Base-by-base conservation (phyloP, 2,888 invertebrate genomes). In the Drosophila engyochracea region DNA sequence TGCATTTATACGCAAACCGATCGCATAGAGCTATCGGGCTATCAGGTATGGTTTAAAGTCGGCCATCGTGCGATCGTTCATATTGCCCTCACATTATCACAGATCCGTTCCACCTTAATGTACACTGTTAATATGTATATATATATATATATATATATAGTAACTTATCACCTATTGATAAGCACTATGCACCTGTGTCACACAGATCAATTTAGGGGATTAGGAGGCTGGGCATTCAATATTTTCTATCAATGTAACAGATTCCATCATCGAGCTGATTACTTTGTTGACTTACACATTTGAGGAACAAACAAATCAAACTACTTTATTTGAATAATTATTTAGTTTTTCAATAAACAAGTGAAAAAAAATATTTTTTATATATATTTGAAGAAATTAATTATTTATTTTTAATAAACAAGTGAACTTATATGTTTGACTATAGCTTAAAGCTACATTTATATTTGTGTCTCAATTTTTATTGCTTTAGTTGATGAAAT, bases 21-120 rank as follows among this genome's bases (percentile, higher is more conserved):
- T 14, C 10, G 14, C 47, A 58, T 30, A 39, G 55, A 39, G 28
- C 57, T 31, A 52, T 52, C 47, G 47, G 47, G 16, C 30, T 57
- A 59, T 59, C 37, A 55, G 55, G 55, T 60, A 16, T n/a, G 41
- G 30, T 47, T 33, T 16, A 41, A 30, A 57, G 65, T 37, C 44
- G 58, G 59, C 44, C 60, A 60, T 66, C 41, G 76, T 28, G 22
- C 66, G 76, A 62, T 59, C 47, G 64, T 52, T 79, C 61, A 60
- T 69, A 67, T 76, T 61, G 73, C 73, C 79, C 76, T 76, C 76
- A 73, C 79, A 79, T 79, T 70, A 62, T 49, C 67, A 35, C 55
- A 72, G 57, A 73, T 79, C 79, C 80, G 79, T 35, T 60, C 76
- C 67, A 79, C 63, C 76, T 60, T 22, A n/a, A 2, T 35, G 57